Conservation (phyloP, 2,888 invertebrate species). For the Clistopyga incitator region DNA sequence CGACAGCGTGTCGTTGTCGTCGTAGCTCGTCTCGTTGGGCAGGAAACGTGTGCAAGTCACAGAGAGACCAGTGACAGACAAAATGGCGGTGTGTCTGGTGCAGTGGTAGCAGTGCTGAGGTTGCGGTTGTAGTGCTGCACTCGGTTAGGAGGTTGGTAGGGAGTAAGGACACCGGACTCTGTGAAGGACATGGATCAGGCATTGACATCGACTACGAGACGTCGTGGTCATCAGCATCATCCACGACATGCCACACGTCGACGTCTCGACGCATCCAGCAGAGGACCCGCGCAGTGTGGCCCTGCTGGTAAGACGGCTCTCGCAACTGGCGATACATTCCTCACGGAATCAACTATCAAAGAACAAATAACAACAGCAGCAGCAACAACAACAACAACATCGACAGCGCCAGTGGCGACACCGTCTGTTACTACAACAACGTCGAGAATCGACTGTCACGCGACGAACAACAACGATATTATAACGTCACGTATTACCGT, state of each 20-base stretch:
- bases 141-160: constrained; percentile 78
- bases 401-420: constrained; percentile 13
- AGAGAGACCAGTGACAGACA: constrained; percentile 80
- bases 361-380: constrained; percentile 38
- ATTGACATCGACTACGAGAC: constrained; percentile 77
- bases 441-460: constrained; percentile 56
- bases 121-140: constrained; percentile 78
- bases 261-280: constrained; percentile 76
- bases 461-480: constrained; percentile 63
- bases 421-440: constrained; percentile 51
- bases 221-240: constrained; percentile 83
- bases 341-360: neutral
- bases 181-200: constrained; percentile 77
- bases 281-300: constrained; percentile 84
- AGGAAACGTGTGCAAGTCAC: constrained; percentile 68
- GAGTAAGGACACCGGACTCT: constrained; percentile 35
- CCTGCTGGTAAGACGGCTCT: constrained; percentile 74
- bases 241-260: constrained; percentile 81
- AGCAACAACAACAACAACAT: constrained; percentile 1
- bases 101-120: constrained; percentile 86
- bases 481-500: constrained; percentile 21
- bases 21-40: constrained; percentile 48
- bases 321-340: neutral
- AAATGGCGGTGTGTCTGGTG: constrained; percentile 85
- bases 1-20: constrained; percentile 48